phyloP scores from a whole-genome alignment of 2,888 invertebrate genomes.

The Epistrophella euchroma region DNA sequence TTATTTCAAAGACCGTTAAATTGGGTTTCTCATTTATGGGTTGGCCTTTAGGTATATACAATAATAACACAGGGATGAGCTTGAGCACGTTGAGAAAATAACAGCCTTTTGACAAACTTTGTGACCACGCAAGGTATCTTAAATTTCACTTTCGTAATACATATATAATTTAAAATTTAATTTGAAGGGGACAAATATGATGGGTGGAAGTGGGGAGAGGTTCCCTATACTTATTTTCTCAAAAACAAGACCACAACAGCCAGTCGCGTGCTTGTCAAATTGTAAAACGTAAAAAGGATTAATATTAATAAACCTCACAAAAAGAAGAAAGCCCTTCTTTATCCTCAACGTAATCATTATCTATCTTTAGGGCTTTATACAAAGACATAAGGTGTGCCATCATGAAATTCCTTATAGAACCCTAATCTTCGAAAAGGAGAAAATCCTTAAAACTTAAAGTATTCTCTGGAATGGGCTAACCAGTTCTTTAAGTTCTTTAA shows the following conservation, averaged over 20 bases:
- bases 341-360: conserved; percentile 61
- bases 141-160: conserved; percentile 51
- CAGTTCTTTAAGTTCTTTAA: background rate
- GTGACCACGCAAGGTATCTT: conserved; percentile 50
- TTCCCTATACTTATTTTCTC: background rate
- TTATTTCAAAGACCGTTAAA: conserved; percentile 55
- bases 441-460: conserved; percentile 59
- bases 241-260: background rate
- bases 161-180: conserved; percentile 9
- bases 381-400: conserved; percentile 61
- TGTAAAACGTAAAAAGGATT: conserved; percentile 51
- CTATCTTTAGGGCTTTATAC: conserved; percentile 52
- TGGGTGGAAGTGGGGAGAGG: too few relatives aligned
- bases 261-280: conserved; percentile 22
- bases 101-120: conserved; percentile 27
- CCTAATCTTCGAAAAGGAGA: conserved; percentile 54
- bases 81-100: background rate
- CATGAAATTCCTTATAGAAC: conserved; percentile 46
- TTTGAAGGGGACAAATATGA: conserved; percentile 5
- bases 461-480: background rate
- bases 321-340: conserved; percentile 45
- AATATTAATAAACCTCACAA: conserved; percentile 54
- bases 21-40: conserved; percentile 65
- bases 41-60: conserved; percentile 48
- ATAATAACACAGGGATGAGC: conserved; percentile 56